phyloP scores from a whole-genome alignment of 2,113 vertebrate genomes.

The Athene cunicularia region DNA sequence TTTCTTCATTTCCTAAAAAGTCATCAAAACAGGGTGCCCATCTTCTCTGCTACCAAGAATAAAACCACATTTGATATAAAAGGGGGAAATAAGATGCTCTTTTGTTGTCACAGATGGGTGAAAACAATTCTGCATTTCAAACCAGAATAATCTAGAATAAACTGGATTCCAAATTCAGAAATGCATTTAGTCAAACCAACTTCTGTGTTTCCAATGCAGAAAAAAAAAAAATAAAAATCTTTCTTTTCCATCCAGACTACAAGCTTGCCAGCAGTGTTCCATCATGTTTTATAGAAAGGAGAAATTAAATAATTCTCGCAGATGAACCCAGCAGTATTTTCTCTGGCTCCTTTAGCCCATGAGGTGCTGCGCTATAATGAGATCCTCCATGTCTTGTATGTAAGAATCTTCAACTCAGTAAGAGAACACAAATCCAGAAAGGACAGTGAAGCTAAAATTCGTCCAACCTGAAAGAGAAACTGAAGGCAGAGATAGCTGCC shows the following conservation, averaged over 20 bases:
- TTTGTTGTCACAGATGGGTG: not conserved
- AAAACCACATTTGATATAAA: not conserved
- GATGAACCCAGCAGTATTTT: not conserved
- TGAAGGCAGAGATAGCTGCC: not conserved
- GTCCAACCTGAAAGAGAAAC: not conserved
- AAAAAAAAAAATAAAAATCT: not conserved
- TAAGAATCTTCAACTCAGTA: not conserved
- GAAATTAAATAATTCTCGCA: not conserved
- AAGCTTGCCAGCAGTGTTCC: not conserved
- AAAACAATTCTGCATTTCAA: not conserved
- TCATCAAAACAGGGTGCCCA: not conserved
- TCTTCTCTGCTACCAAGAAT: not conserved
- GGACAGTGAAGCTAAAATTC: not conserved
- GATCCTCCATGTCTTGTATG: not conserved
- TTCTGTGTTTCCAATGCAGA: not conserved
- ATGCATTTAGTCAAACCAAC: not conserved
- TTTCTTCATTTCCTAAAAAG: not conserved
- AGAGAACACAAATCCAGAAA: not conserved
- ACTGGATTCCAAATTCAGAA: not conserved
- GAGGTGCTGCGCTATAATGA: not conserved
- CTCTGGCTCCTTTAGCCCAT: not conserved
- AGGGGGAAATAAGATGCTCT: not conserved
- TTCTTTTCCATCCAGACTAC: not conserved
- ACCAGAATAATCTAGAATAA: not conserved
- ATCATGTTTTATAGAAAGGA: not conserved